Conservation (phyloP, 2,113 vertebrate genomes). For the Hydropotes inermis region DNA sequence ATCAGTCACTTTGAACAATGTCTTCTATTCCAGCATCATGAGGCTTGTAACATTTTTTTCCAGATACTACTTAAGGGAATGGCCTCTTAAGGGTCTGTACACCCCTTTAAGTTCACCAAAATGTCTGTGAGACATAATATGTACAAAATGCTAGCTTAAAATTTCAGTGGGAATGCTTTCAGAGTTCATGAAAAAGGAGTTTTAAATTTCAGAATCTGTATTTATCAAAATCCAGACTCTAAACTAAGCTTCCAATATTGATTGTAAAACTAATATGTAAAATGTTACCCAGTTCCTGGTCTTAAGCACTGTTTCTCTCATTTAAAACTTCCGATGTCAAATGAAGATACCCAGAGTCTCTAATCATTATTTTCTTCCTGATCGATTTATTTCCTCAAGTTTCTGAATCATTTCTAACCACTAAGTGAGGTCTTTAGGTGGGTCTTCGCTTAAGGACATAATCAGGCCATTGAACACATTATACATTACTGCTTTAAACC, state of each 20-base stretch:
- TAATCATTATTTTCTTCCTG: background rate
- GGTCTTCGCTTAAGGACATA: background rate
- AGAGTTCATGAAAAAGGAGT: background rate
- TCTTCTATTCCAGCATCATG: background rate
- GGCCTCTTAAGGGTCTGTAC: background rate
- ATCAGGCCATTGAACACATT: background rate
- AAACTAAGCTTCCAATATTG: background rate
- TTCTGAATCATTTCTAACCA: background rate
- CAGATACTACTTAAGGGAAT: background rate
- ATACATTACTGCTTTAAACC: background rate
- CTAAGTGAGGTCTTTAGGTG: background rate
- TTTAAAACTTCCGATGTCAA: background rate
- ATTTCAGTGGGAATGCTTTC: background rate
- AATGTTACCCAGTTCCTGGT: background rate
- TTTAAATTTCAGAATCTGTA: background rate
- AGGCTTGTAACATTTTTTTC: background rate
- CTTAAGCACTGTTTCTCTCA: background rate
- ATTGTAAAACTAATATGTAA: background rate
- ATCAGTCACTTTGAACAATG: background rate
- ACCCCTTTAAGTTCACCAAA: background rate
- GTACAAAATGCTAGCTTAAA: background rate
- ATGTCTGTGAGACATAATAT: background rate
- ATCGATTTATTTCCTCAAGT: background rate
- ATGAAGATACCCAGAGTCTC: background rate
- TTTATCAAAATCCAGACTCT: background rate